These are phyloP conservation scores for Pelusios castaneus DNA, from an alignment of 2,113 vertebrate species.

Conservation along the genomic window DNA sequence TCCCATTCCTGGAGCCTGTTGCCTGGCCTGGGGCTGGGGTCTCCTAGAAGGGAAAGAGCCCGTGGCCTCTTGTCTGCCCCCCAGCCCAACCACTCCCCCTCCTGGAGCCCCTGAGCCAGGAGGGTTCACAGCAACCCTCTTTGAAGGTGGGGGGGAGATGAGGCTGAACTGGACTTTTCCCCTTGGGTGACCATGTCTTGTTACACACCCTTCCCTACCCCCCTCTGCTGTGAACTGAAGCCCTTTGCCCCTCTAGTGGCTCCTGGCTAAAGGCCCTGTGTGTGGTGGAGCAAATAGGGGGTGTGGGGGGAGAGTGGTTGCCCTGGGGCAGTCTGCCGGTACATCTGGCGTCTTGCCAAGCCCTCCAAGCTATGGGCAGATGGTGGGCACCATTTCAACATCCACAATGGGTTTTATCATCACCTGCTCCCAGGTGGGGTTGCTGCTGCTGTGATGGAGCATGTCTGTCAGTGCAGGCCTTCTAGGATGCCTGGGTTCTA, in stretches of 20 bases:
- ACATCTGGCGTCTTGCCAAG: background rate
- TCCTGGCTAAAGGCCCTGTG: background rate
- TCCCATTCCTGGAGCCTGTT: background rate
- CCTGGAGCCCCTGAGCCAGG: no score
- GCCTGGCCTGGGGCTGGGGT: background rate
- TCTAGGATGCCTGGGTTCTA: background rate
- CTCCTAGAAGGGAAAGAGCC: no score
- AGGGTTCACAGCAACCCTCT: background rate
- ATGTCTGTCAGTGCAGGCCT: background rate
- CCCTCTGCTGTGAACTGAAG: no score
- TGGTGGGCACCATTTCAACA: no score
- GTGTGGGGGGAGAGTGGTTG: background rate
- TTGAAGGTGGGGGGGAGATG: no score
- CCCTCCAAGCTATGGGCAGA: background rate
- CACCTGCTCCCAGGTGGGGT: background rate
- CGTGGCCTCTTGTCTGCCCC: background rate
- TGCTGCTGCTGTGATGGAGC: no score
- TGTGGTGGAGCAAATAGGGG: no score
- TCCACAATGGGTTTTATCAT: background rate
- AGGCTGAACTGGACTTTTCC: background rate
- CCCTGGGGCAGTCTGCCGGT: background rate
- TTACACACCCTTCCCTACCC: no score
- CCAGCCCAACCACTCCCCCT: background rate
- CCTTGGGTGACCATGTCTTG: background rate
- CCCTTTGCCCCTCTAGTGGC: background rate